Conservation (phyloP, 2,797 vertebrate genomes). For the Galaxias olidus region DNA sequence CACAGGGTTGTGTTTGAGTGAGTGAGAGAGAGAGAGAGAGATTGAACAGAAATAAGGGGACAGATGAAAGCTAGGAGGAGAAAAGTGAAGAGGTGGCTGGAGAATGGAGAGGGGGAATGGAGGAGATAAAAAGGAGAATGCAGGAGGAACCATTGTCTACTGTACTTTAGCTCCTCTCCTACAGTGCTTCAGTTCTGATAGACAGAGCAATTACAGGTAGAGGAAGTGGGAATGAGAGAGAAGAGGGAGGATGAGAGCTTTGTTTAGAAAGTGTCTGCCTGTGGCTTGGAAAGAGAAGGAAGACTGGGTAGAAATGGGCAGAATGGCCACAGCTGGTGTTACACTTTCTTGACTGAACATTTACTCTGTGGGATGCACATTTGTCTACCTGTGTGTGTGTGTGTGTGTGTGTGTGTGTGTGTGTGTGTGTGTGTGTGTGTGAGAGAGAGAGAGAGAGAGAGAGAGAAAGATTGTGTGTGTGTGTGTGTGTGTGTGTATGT, state of each 20-base stretch:
- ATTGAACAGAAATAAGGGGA: background rate
- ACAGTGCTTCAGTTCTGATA: background rate
- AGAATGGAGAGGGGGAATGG: background rate
- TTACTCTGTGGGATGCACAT: too few species aligned
- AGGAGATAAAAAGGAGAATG: background rate
- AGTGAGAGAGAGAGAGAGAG: background rate
- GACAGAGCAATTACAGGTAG: slow-evolving; percentile 9
- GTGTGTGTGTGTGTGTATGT: background rate
- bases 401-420: background rate
- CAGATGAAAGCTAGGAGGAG: too few species aligned
- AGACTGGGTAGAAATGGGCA: background rate
- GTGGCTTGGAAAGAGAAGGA: background rate
- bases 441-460: too few species aligned
- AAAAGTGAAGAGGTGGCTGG: background rate
- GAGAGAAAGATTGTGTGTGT: too few species aligned
- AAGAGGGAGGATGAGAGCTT: background rate
- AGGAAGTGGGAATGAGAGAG: background rate
- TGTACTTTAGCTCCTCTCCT: background rate
- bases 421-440: background rate
- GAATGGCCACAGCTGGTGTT: background rate
- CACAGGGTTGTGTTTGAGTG: background rate
- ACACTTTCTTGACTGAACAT: too few species aligned
- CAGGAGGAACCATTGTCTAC: background rate
- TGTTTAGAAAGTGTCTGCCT: background rate
- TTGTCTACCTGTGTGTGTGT: too few species aligned